Conservation (phyloP, 2,113 vertebrate species). For the Anarhynchus alexandrinus region DNA sequence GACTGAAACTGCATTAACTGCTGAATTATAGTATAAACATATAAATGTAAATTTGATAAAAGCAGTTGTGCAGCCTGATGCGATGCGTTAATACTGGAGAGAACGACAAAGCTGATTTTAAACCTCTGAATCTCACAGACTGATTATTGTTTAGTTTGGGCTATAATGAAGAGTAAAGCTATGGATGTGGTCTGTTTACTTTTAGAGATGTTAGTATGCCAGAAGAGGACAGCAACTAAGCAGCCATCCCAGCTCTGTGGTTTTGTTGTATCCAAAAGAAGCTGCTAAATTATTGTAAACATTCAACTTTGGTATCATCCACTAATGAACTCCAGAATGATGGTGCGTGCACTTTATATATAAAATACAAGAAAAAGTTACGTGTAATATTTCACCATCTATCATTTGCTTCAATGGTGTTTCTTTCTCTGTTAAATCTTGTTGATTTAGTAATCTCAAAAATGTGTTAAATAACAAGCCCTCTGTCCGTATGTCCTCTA, state of each 20-base stretch:
- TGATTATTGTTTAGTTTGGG: background rate
- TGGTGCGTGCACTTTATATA: background rate
- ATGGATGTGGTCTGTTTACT: background rate
- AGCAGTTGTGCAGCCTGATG: background rate
- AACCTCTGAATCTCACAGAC: background rate
- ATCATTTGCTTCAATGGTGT: background rate
- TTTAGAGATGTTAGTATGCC: background rate
- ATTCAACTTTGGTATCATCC: background rate
- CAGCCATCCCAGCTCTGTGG: background rate
- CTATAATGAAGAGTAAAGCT: background rate
- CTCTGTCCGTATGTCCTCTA: background rate
- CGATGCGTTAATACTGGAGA: background rate
- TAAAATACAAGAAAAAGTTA: background rate
- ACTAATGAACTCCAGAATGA: background rate
- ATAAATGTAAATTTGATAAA: background rate
- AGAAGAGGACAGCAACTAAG: background rate
- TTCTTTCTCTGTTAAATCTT: background rate
- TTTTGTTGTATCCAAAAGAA: background rate
- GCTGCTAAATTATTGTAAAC: background rate
- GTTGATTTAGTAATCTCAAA: background rate
- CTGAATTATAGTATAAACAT: background rate
- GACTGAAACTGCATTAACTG: background rate
- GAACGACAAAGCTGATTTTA: background rate
- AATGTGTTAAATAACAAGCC: background rate
- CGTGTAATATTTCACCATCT: background rate